Evolutionary conservation across 2,113 vertebrate genomes (phyloP), one percentile per base, ranked within the genome.

Genomic region (Desmodus rotundus): DNA sequence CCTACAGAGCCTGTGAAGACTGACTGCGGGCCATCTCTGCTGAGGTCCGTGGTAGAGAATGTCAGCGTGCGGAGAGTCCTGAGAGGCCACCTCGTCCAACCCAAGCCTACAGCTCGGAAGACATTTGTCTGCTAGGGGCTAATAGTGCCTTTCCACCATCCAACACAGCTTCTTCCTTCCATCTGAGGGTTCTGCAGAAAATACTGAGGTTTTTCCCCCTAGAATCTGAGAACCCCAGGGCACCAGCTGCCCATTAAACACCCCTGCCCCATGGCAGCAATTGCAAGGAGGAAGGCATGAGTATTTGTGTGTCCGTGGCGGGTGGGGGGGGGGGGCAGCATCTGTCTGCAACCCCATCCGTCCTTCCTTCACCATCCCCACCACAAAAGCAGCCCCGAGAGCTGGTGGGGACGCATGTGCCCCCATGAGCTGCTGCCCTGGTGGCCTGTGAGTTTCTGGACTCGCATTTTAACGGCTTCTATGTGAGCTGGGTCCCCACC

Each of bases 251-350:
- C 19, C 10, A 1, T n/a, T 43, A 26, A 31, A 65, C 63, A 31
- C 2, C 1, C 28, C 17, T 28, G 7, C 19, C 47, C 33, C 7
- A 2, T 0, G 12, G 33, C n/a, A 68, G 43, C 17, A 22, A 1
- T 3, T 2, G 0, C 33, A 31, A 9, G 24, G 68, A 87, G 31
- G 56, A 31, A 56, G 17, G 45, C 28, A 16, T 22, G 13, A 26
- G 5, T 41, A 4, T 4, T 17, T 8, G 36, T 5, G 24, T 16
- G 73, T 31, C 6, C 0, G 5, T 9, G 47, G 24, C 1, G n/a
- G 13, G 5, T n/a, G n/a, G n/a, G n/a, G n/a, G n/a, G n/a, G 1
- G 2, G 38, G 33, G 4, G 4, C 8, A 3, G 10, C 11, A 7
- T 19, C 41, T 10, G 13, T 43, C 11, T 38, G 0, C 26, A 4